Base-by-base conservation (phyloP, 1,140 invertebrate species). In the Leptopilina clavipes region DNA sequence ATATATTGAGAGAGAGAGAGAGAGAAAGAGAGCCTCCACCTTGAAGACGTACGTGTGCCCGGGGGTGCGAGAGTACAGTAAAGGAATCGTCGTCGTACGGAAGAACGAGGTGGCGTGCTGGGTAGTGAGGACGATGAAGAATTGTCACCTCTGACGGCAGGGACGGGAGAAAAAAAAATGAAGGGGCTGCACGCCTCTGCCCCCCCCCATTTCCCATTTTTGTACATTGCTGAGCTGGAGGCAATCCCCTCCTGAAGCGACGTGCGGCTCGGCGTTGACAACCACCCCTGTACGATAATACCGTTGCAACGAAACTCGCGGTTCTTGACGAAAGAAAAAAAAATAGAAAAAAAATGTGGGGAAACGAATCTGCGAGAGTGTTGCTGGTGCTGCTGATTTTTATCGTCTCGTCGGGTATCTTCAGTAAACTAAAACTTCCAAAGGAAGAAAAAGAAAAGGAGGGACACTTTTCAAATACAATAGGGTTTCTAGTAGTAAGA, bases 101-200 rank as follows among this genome's bases (percentile, higher is more conserved):
- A 85, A 79, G 84, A 80, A 83, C 79, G 82, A 77, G 80, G 78
- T 52, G 48, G 19, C 56, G 19, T 72, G 76, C 37, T 78, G 45
- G 70, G 17, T 71, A 74, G 71, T 31, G 59, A 83, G 83, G 85
- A 80, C 85, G 84, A 87, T 87, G 87, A 88, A 82, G 83, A 87
- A 88, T 88, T 88, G 87, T 88, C 87, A 87, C 87, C 86, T 85
- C 81, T 80, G 78, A 78, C 59, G 59, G 76, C 73, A 40, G 56
- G 70, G 44, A 65, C 74, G 59, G 48, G 75, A 70, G 81, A 48
- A 75, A 76, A 80, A 82, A 76, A 54, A 74, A 82, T 43, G 72
- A 48, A 77, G 74, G 70, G 74, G 59, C 48, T 72, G 79, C 78
- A 22, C 75, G 75, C 76, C 79, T 79, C 79, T 82, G 80, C 78